Conservation (phyloP, 2,888 invertebrate species). For the Chrysomela aeneicollis region DNA sequence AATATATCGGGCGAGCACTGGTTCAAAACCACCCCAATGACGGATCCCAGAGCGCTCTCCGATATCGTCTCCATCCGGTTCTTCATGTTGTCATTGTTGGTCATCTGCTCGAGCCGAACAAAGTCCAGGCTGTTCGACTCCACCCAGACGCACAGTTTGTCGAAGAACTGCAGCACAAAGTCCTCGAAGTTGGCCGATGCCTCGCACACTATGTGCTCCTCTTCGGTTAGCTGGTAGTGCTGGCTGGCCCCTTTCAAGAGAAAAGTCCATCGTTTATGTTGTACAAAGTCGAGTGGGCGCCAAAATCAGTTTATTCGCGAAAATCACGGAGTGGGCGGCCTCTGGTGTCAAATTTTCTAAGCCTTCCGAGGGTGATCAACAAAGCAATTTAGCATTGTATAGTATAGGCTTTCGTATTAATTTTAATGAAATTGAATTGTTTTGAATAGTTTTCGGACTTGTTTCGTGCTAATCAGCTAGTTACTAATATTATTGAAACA, state of each 20-base stretch:
- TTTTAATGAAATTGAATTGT: too few species aligned
- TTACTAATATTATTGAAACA: too few species aligned
- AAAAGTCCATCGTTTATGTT: neutral
- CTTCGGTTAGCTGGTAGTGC: slow-evolving; percentile 74
- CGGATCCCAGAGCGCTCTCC: slow-evolving; percentile 74
- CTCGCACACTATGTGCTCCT: slow-evolving; percentile 78
- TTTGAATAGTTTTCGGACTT: too few species aligned
- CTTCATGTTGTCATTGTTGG: slow-evolving; percentile 65
- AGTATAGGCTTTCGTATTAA: too few species aligned
- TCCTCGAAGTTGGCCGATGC: slow-evolving; percentile 89
- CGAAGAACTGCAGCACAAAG: slow-evolving; percentile 85
- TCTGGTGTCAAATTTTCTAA: too few species aligned
- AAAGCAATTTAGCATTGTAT: too few species aligned
- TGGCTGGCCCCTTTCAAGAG: slow-evolving; percentile 67
- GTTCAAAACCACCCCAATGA: slow-evolving; percentile 72
- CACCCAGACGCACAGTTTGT: slow-evolving; percentile 75
- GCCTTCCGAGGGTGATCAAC: too few species aligned
- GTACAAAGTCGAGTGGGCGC: too few species aligned
- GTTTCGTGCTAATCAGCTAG: too few species aligned
- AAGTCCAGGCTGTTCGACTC: slow-evolving; percentile 76
- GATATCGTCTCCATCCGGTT: slow-evolving; percentile 76
- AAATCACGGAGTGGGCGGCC: too few species aligned
- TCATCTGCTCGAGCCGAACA: slow-evolving; percentile 71
- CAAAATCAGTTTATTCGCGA: too few species aligned
- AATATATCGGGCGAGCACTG: slow-evolving; percentile 75